Evolutionary conservation across 2,113 vertebrate species (phyloP).

Genomic region (Nycticryphes semicollaris): DNA sequence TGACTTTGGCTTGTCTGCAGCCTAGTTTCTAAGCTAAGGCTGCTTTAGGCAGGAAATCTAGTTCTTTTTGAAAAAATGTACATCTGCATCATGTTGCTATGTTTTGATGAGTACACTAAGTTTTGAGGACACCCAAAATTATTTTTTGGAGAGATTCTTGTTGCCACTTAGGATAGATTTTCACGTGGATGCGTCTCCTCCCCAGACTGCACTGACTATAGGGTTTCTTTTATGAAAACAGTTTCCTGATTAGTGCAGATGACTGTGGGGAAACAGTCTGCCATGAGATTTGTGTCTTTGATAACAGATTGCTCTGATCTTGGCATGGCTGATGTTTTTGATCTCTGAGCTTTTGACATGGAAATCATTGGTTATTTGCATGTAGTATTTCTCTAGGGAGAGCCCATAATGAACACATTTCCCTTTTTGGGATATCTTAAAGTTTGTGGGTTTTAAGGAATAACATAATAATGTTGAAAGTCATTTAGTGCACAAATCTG

Average conservation of each 20-base stretch:
- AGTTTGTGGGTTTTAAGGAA: not conserved
- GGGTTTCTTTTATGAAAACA: not conserved
- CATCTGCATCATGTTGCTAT: not conserved
- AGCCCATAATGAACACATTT: not conserved
- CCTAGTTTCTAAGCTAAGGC: not conserved
- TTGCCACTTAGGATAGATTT: not conserved
- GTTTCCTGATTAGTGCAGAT: not conserved
- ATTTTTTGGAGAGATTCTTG: not conserved
- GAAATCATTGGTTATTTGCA: not conserved
- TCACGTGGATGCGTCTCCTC: not conserved
- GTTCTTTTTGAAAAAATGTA: accelerated
- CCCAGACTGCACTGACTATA: not conserved
- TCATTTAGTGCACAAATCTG: not conserved
- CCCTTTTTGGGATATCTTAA: not conserved
- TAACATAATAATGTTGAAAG: not conserved
- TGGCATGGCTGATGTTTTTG: not conserved
- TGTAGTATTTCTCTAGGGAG: not conserved
- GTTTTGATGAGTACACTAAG: not conserved
- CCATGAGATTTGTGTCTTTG: not conserved
- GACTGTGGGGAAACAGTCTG: not conserved
- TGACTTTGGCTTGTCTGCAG: not conserved
- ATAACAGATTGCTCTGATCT: not conserved
- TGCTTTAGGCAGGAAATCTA: not conserved
- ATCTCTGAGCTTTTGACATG: not conserved
- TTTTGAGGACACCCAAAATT: not conserved